These are phyloP conservation scores for Ormyrus pomaceus DNA, from an alignment of 2,888 invertebrate species.

Conservation along the genomic window DNA sequence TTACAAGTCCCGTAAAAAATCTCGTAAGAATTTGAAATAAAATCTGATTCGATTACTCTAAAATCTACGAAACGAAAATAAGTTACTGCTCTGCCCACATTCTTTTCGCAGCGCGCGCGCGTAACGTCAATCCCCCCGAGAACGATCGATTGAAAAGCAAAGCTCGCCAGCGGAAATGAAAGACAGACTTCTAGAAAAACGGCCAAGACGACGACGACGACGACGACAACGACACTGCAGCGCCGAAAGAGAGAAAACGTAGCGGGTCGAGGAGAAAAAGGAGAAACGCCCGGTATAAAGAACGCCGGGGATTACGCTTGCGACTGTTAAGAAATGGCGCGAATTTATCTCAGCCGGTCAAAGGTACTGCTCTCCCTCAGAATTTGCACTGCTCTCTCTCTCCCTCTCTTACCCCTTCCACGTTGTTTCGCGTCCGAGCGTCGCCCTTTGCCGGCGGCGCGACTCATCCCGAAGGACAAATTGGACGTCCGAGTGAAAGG, in stretches of 20 bases:
- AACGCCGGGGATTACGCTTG: constrained; percentile 11
- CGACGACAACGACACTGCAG: too few relatives aligned
- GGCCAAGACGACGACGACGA: too few relatives aligned
- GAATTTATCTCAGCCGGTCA: constrained; percentile 13
- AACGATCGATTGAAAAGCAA: constrained; percentile 20
- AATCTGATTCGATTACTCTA: too few relatives aligned
- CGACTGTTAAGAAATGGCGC: constrained; percentile 29
- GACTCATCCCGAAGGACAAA: neutral
- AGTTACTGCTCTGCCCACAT: neutral
- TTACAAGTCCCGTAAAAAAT: too few relatives aligned
- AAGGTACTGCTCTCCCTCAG: neutral
- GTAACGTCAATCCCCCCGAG: neutral
- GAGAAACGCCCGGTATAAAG: neutral
- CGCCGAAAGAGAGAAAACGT: too few relatives aligned
- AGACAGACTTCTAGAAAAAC: neutral
- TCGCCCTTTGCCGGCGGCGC: neutral
- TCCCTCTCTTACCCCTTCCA: too few relatives aligned
- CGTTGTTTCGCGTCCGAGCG: too few relatives aligned
- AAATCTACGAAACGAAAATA: too few relatives aligned
- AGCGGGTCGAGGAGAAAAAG: neutral
- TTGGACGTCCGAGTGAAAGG: neutral
- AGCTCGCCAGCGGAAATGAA: neutral
- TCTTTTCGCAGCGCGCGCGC: neutral
- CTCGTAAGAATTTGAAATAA: too few relatives aligned
- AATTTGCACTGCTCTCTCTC: neutral